Base-by-base conservation (phyloP, 2,113 vertebrate genomes). In the Telmatochromis sp. region DNA sequence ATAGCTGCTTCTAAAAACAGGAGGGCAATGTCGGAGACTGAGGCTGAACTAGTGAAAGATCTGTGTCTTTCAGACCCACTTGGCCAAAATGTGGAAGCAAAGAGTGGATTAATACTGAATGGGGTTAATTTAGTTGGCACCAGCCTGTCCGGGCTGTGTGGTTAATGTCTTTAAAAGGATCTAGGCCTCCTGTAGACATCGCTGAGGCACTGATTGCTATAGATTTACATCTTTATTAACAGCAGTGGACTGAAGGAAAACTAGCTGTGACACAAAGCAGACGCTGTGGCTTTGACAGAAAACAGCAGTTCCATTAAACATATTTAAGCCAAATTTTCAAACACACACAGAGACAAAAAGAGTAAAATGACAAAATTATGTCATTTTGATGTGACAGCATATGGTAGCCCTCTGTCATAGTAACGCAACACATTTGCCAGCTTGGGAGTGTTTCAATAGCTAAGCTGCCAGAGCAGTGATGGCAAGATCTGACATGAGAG, bases 1-100 rank as follows among this genome's bases (percentile, higher is more conserved):
- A 94, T 94, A 95, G 93, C 90, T 85, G 80, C 82, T 91, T 80
- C 93, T 91, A 94, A 92, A 93, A 93, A 92, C 53, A 87, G 91
- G 90, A 91, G 81, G 51, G 60, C 68, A 78, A 63, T 17, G 86
- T 85, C 82, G 5, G 87, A 85, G 86, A 84, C 91, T 57, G 37
- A 81, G 82, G 82, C 88, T 83, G 65, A 91, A 90, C 89, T 55
- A 75, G 82, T 68, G 78, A 84, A 82, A 85, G 42, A 83, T 70
- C 21, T 37, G 19, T 37, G 9, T 45, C n/a, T 33, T 70, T 60
- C 23, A 82, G 26, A 37, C 23, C 65, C 58, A 89, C 47, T 40
- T 3, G 3, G 17, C 68, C 40, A 81, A 86, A 82, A 85, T 80
- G 70, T 63, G 81, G 21, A 31, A 23, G 8, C 23, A n/a, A 53